These are phyloP conservation scores for Corythucha ciliata DNA, from an alignment of 2,888 invertebrate species.

Conservation along the genomic window DNA sequence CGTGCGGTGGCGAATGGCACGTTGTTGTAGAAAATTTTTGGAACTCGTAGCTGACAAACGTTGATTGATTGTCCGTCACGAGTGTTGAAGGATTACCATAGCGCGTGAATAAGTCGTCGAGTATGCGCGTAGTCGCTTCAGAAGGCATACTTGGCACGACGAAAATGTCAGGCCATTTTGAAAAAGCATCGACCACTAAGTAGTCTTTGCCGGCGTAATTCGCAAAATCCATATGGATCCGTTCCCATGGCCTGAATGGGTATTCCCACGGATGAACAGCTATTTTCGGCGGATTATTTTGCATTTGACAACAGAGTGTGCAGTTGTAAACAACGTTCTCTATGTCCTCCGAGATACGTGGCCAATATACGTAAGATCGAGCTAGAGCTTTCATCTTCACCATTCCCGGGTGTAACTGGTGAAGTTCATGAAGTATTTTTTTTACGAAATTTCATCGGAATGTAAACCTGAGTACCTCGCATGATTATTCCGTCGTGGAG, in stretches of 20 bases:
- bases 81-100: conserved; percentile 16
- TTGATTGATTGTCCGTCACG: conserved; percentile 15
- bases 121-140: conserved; percentile 1
- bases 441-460: neutral
- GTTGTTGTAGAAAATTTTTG: conserved; percentile 2
- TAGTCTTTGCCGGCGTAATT: conserved; percentile 13
- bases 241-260: conserved; percentile 9
- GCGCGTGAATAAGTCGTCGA: conserved; percentile 10
- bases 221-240: conserved; percentile 14
- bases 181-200: conserved; percentile 12
- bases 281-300: neutral
- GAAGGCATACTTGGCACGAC: conserved; percentile 4
- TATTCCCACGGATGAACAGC: conserved; percentile 18
- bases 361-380: conserved; percentile 11
- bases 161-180: conserved; percentile 16
- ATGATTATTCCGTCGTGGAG: conserved; percentile 15
- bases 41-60: conserved; percentile 10
- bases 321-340: conserved; percentile 5
- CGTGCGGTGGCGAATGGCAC: conserved; percentile 9
- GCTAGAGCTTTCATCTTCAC: conserved; percentile 17
- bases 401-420: conserved; percentile 7
- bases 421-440: conserved; percentile 7
- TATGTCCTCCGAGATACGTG: conserved; percentile 6
- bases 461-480: conserved; percentile 14
- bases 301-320: neutral